Conservation (phyloP, 2,888 invertebrate genomes). For the Tetragnatha montana region DNA sequence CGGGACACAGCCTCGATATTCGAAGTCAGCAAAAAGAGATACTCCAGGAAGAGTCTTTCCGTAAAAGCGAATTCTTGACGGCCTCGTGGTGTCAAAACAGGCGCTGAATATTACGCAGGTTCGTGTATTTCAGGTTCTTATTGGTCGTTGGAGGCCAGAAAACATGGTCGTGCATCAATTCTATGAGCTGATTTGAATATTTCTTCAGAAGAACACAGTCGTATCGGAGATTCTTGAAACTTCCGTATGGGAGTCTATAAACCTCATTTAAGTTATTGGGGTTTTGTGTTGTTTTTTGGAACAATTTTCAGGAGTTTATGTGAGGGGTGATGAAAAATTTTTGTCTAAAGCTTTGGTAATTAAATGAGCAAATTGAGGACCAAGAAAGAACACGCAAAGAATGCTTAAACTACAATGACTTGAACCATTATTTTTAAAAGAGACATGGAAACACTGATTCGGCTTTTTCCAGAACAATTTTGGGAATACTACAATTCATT, state of each 20-base stretch:
- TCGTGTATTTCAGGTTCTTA: not conserved
- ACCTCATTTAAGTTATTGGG: not conserved
- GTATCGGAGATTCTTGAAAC: not conserved
- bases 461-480: no score
- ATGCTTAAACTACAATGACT: no score
- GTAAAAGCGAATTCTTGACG: conserved; percentile 6
- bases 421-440: no score
- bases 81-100: not conserved
- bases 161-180: conserved; percentile 43
- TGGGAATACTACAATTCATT: no score
- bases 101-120: conserved; percentile 6
- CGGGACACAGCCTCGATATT: not conserved
- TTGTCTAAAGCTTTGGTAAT: no score
- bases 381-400: no score
- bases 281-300: not conserved
- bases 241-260: conserved; percentile 18
- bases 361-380: no score
- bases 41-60: conserved; percentile 6
- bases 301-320: no score
- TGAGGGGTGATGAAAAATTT: no score
- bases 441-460: no score
- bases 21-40: not conserved
- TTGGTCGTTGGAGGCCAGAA: conserved; percentile 7
- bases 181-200: conserved; percentile 29
- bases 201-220: conserved; percentile 6